phyloP scores from a whole-genome alignment of 2,113 vertebrate genomes.

The Nanorana parkeri region DNA sequence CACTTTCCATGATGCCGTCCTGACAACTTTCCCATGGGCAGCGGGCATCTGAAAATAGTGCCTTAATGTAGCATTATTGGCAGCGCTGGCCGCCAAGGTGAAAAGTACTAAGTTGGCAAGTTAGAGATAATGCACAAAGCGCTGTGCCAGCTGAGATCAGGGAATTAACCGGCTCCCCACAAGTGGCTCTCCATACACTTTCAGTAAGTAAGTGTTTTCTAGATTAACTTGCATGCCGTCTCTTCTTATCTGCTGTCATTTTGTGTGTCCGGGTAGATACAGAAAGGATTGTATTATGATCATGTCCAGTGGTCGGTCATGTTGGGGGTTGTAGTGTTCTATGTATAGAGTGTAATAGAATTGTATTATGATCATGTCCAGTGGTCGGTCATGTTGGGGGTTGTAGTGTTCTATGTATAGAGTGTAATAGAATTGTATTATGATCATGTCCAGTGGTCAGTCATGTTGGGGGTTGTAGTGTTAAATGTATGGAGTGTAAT shows the following conservation, averaged over 20 bases:
- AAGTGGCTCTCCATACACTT: conserved; percentile 9
- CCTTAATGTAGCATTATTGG: conserved; percentile 32
- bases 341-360: too few relatives aligned
- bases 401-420: too few relatives aligned
- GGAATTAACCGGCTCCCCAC: background rate
- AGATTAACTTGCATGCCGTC: too few relatives aligned
- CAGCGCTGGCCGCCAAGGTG: background rate
- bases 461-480: background rate
- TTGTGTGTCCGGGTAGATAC: too few relatives aligned
- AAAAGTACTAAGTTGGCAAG: conserved; percentile 14
- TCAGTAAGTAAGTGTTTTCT: background rate
- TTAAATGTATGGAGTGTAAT: background rate
- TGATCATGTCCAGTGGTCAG: background rate
- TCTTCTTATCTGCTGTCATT: background rate
- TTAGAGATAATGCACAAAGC: background rate
- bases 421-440: too few relatives aligned
- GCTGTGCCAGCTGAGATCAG: conserved; percentile 2
- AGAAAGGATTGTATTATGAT: too few relatives aligned
- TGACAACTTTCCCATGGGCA: background rate
- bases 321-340: too few relatives aligned
- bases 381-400: too few relatives aligned
- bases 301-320: too few relatives aligned
- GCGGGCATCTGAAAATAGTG: conserved; percentile 16
- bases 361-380: too few relatives aligned
- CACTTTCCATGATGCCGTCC: background rate